Evolutionary conservation across 2,888 invertebrate genomes (phyloP).

Genomic region (Andrena minutula): DNA sequence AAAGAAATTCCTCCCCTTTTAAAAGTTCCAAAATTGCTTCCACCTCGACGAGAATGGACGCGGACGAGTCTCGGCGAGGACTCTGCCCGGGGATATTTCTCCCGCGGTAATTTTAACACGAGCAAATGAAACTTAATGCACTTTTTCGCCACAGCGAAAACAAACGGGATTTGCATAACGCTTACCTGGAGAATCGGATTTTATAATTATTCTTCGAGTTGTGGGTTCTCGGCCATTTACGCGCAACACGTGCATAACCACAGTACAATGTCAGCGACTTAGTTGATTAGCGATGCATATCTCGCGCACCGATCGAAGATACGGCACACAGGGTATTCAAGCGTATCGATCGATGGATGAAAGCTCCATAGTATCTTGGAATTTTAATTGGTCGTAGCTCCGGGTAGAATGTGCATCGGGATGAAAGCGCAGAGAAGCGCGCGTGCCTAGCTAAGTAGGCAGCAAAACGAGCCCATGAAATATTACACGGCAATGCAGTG

Average conservation of each 20-base stretch:
- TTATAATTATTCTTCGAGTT: not conserved
- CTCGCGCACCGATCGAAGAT: slow-evolving; percentile 14
- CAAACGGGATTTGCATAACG: slow-evolving; percentile 34
- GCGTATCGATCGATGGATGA: slow-evolving; percentile 10
- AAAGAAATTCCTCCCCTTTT: slow-evolving; percentile 30
- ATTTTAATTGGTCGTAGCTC: not conserved
- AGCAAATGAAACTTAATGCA: slow-evolving; percentile 44
- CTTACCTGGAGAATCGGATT: not conserved
- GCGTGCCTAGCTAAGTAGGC: not conserved
- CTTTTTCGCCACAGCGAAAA: slow-evolving; percentile 3
- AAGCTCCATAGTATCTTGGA: not conserved
- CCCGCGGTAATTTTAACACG: slow-evolving; percentile 44
- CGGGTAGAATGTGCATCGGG: not conserved
- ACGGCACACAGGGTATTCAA: not conserved
- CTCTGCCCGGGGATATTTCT: slow-evolving; percentile 19
- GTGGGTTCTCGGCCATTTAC: not conserved
- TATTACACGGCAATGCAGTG: not conserved
- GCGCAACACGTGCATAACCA: too few species aligned
- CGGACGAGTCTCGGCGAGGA: slow-evolving; percentile 6
- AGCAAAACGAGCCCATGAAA: not conserved
- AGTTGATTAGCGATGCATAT: slow-evolving; percentile 26
- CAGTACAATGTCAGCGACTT: not conserved
- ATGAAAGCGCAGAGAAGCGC: not conserved
- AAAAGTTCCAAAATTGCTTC: slow-evolving; percentile 39
- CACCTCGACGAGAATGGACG: slow-evolving; percentile 3